Conservation (phyloP, 2,113 vertebrate genomes). For the Oncorhynchus gorbuscha region DNA sequence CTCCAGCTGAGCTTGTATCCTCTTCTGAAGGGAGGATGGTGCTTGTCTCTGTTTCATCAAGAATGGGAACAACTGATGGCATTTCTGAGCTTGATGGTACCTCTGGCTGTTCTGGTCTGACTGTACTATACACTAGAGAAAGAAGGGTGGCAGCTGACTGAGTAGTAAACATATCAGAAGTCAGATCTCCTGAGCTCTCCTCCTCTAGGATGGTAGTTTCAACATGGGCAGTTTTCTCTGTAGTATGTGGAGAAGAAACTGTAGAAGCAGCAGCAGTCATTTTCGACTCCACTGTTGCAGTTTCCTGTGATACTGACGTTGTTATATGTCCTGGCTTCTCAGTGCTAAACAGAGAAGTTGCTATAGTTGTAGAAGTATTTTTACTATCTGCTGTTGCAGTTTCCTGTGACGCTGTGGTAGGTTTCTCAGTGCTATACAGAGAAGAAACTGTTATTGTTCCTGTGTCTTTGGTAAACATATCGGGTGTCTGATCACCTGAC, state of each 20-base stretch:
- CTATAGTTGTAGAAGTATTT: too few relatives aligned
- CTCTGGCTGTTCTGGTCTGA: neutral
- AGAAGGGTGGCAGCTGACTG: neutral
- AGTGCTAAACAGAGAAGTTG: too few relatives aligned
- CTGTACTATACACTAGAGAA: neutral
- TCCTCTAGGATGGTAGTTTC: neutral
- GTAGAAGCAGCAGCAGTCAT: too few relatives aligned
- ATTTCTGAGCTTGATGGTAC: neutral
- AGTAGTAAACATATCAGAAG: neutral
- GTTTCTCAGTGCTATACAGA: too few relatives aligned
- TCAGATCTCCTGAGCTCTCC: neutral
- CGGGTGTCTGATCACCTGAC: too few relatives aligned
- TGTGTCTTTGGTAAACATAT: too few relatives aligned
- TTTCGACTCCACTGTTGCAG: neutral
- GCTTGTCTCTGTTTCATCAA: neutral
- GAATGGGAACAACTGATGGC: neutral
- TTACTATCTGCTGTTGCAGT: too few relatives aligned
- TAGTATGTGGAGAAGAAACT: neutral
- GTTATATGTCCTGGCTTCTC: too few relatives aligned
- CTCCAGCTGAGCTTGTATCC: too few relatives aligned
- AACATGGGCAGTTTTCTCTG: neutral
- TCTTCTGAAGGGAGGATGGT: too few relatives aligned
- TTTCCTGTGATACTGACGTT: neutral
- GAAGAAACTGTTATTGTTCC: too few relatives aligned
- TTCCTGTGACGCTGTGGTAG: too few relatives aligned